Conservation (phyloP, 1,140 invertebrate genomes). For the Amphibalanus amphitrite region DNA sequence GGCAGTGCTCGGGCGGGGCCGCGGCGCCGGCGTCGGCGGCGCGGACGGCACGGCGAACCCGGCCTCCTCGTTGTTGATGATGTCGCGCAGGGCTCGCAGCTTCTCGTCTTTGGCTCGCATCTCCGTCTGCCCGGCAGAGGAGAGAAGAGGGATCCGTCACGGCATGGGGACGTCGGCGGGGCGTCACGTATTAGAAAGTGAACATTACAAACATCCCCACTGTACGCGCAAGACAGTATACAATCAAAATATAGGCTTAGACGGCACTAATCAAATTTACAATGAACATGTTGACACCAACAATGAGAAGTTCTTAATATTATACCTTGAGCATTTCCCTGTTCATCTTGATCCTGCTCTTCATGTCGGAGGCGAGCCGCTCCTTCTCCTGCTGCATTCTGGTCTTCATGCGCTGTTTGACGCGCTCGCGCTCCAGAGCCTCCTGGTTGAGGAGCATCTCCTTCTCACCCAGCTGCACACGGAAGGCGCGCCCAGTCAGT, state of each 20-base stretch:
- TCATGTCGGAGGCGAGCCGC: slow-evolving; percentile 45
- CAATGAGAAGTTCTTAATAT: too few species aligned
- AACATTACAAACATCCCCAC: too few species aligned
- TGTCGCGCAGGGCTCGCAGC: slow-evolving; percentile 2
- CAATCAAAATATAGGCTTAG: too few species aligned
- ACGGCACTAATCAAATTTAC: too few species aligned
- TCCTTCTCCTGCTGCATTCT: slow-evolving; percentile 41
- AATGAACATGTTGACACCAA: too few species aligned
- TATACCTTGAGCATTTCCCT: slow-evolving; percentile 26
- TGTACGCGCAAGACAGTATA: too few species aligned
- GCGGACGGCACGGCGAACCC: slow-evolving; percentile 3
- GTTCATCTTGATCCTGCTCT: slow-evolving; percentile 49
- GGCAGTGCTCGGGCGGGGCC: neutral
- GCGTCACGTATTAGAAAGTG: too few species aligned
- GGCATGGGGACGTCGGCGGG: neutral
- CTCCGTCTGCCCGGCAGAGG: neutral
- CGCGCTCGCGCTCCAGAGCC: slow-evolving; percentile 48
- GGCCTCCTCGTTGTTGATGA: slow-evolving; percentile 4
- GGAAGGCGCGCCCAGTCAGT: neutral
- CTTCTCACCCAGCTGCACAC: slow-evolving; percentile 19
- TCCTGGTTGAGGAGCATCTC: slow-evolving; percentile 39
- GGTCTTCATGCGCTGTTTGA: slow-evolving; percentile 15
- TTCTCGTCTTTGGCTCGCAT: neutral
- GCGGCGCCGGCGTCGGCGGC: slow-evolving; percentile 3
- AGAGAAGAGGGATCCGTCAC: neutral